These are phyloP conservation scores for Heterocephalus glaber DNA, from an alignment of 2,113 vertebrate genomes.

Conservation along the genomic window DNA sequence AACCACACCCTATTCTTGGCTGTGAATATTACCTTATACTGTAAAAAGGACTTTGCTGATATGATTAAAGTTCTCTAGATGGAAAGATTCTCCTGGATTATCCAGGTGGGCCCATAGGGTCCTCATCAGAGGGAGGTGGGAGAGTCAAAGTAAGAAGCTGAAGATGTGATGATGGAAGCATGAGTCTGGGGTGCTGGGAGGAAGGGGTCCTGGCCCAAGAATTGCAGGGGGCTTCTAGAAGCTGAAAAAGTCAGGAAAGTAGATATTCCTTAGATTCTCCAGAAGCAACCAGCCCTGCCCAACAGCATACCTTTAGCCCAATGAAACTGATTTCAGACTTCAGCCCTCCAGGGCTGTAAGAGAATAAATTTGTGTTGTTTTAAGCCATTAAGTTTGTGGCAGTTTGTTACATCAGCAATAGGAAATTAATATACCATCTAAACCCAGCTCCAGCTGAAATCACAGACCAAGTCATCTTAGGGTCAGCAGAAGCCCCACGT, in stretches of 20 bases:
- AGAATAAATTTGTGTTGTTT: neutral
- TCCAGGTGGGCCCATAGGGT: neutral
- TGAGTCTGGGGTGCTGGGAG: neutral
- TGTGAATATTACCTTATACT: neutral
- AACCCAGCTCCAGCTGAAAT: neutral
- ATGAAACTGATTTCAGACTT: neutral
- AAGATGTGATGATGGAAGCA: neutral
- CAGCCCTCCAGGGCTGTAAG: neutral
- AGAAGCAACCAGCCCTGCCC: neutral
- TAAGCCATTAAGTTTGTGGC: neutral
- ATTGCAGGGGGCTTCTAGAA: neutral
- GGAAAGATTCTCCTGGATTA: neutral
- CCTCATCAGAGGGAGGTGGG: neutral
- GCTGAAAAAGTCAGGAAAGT: neutral
- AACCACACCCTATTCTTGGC: neutral
- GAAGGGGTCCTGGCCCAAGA: neutral
- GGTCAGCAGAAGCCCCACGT: neutral
- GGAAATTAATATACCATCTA: neutral
- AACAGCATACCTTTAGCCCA: neutral
- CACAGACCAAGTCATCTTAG: rapidly evolving
- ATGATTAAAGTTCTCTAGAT: neutral
- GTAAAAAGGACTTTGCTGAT: neutral
- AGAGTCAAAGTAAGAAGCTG: neutral
- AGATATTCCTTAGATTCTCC: too few species aligned
- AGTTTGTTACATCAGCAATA: neutral